phyloP scores from a whole-genome alignment of 2,797 vertebrate genomes.

The Fringilla coelebs region DNA sequence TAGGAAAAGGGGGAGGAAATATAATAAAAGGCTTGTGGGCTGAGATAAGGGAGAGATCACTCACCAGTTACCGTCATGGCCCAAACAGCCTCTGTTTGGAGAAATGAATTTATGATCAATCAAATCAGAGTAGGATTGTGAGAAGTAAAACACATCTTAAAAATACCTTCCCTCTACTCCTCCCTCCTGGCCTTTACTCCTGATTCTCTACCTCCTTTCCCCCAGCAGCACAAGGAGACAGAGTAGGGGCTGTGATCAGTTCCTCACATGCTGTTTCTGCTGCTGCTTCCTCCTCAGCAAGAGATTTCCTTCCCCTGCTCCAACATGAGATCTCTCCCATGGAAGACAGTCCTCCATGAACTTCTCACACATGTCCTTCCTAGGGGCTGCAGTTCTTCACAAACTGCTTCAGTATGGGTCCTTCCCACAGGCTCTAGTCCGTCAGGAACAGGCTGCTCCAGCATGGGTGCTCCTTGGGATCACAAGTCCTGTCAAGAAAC shows the following conservation, averaged over 20 bases:
- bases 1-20: neutral
- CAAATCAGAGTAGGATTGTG: neutral
- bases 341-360: neutral
- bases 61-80: fast-evolving
- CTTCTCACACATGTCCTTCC: neutral
- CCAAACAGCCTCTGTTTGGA: neutral
- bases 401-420: neutral
- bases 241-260: neutral
- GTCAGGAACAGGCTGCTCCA: neutral
- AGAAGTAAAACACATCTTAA: neutral
- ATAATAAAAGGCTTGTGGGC: neutral
- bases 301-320: neutral
- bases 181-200: neutral
- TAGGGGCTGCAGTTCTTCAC: neutral
- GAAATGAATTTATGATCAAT: neutral
- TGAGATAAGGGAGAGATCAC: neutral
- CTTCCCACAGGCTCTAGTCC: neutral
- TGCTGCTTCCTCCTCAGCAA: neutral
- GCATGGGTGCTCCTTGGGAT: neutral
- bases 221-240: neutral
- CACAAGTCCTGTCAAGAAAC: neutral
- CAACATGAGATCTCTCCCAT: neutral
- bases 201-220: neutral
- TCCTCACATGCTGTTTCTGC: neutral
- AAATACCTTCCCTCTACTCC: neutral